These are phyloP conservation scores for Megalops cyprinoides DNA, from an alignment of 2,797 vertebrate species.

Conservation along the genomic window DNA sequence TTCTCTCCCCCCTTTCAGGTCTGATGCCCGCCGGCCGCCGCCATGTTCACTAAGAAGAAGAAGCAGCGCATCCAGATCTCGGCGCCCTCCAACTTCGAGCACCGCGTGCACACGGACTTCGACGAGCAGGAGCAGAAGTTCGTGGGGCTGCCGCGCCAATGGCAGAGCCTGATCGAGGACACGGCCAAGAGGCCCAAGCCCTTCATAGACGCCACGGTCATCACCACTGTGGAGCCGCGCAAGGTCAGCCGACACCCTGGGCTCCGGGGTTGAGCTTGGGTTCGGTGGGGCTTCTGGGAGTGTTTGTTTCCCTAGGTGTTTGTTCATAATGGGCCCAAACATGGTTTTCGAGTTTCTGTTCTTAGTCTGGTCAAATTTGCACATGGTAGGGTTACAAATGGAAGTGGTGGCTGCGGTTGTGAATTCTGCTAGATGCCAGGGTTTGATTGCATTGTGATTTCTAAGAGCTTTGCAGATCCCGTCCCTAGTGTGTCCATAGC, in stretches of 20 bases:
- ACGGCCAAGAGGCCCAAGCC: slow-evolving; percentile 91
- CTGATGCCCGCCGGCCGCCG: slow-evolving; percentile 63
- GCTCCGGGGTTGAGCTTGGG: not conserved
- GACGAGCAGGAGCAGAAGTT: slow-evolving; percentile 93
- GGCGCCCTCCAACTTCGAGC: slow-evolving; percentile 92
- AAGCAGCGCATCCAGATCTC: slow-evolving; percentile 95
- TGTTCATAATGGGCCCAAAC: not conserved
- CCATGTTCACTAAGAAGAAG: slow-evolving; percentile 94
- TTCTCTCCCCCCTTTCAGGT: slow-evolving; percentile 55
- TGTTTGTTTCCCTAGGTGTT: not conserved
- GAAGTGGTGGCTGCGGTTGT: not conserved
- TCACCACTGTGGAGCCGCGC: slow-evolving; percentile 86
- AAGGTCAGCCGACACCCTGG: slow-evolving; percentile 73
- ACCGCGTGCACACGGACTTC: slow-evolving; percentile 93
- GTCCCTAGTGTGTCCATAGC: no score
- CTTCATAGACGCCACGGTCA: slow-evolving; percentile 84
- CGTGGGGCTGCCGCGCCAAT: slow-evolving; percentile 90
- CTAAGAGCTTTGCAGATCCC: no score
- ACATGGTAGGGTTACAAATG: not conserved
- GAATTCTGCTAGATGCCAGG: not conserved
- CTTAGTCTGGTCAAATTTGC: no score
- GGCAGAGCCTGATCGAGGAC: slow-evolving; percentile 96
- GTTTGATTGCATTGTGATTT: no score
- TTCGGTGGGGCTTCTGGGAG: not conserved
- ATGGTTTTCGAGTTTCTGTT: not conserved